These are phyloP conservation scores for Bucorvus abyssinicus DNA, from an alignment of 2,797 vertebrate species.

Conservation along the genomic window DNA sequence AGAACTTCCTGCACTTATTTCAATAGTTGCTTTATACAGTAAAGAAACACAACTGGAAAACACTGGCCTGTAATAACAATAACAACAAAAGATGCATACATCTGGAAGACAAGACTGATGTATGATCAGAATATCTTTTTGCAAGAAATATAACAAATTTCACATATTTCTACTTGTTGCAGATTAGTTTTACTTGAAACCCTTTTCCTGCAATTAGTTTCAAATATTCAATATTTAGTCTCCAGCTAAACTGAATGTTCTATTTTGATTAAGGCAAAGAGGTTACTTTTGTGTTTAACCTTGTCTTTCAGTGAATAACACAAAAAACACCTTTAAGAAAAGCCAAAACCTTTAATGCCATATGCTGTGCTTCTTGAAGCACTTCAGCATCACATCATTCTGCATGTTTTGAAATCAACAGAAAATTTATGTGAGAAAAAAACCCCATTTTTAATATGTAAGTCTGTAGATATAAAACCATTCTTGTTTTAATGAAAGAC, in stretches of 20 bases:
- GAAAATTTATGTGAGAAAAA: not conserved
- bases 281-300: not conserved
- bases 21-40: not conserved
- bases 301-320: not conserved
- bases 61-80: not conserved
- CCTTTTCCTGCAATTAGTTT: not conserved
- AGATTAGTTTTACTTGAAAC: not conserved
- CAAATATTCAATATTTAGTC: not conserved
- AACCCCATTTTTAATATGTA: not conserved
- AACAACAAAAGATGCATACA: not conserved
- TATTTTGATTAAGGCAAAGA: not conserved
- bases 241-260: not conserved
- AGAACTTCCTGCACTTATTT: not conserved
- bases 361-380: not conserved
- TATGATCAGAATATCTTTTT: not conserved
- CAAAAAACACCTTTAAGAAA: not conserved
- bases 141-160: not conserved
- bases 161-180: not conserved
- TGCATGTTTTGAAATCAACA: not conserved
- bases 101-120: not conserved
- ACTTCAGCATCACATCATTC: not conserved
- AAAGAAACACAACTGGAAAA: not conserved
- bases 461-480: not conserved
- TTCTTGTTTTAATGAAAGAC: not conserved
- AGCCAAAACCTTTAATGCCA: accelerated